Base-by-base conservation (phyloP, 1,140 invertebrate species). In the Aphaenogaster ashmeadi region DNA sequence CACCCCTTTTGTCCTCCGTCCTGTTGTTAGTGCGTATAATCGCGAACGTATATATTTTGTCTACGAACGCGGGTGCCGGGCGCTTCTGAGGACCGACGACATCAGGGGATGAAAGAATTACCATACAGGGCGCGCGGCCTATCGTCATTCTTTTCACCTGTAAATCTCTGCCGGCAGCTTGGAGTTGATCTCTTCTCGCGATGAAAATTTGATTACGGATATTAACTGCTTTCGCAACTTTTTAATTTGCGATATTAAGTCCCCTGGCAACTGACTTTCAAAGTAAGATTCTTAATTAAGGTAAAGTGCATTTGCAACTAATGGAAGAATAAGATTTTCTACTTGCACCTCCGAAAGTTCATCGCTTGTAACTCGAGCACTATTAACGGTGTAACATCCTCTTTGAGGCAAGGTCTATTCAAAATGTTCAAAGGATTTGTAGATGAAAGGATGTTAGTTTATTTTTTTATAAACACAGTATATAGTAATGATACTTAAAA, bases 41-140 rank as follows among this genome's bases (percentile, higher is more conserved):
- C 80, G 80, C 80, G 80, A 84, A 75, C 80, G 80, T 84, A 84
- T 84, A 84, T 75, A 84, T 84, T 84, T 84, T 84, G 69, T 84
- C 80, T 84, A 41, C 71, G 74, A 52, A 64, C 44, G 66, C 66
- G 58, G 41, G 66, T 36, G 15, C 84, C 72, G 21, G 47, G 74
- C 58, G 47, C 15, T 78, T 66, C 72, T 41, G 44, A 60, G 33
- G 69, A 75, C 27, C 56, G 56, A 13, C 18, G 80, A 74, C 38
- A 60, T 27, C 41, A 33, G 21, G 27, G 27, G 69, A 75, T 62
- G 67, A 83, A 83, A 84, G 80, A 75, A 84, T 84, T 60, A 75
- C 11, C 27, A 27, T 60, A 13, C 21, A 36, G 52, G 41, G 6
- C 11, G 38, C 54, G 52, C 41, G 18, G 13, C 41, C 21, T 21